Evolutionary conservation across 2,797 vertebrate species (phyloP).

Genomic region (Anolis apletophallus): DNA sequence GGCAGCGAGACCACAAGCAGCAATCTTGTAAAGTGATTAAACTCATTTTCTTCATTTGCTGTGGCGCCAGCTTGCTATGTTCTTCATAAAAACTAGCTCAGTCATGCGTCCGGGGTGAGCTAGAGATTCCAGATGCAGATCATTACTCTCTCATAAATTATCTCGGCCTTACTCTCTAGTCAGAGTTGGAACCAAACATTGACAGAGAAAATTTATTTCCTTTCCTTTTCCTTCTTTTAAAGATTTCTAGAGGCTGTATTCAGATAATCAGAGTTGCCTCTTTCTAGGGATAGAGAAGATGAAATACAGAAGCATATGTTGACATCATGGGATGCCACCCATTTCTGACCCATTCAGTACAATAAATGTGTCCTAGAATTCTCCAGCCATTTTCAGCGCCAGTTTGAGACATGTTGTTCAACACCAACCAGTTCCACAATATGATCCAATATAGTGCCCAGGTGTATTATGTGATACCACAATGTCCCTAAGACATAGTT

Average conservation of each 20-base stretch:
- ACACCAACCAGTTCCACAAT: neutral
- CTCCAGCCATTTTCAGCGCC: neutral
- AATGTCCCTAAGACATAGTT: neutral
- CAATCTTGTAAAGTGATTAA: conserved; percentile 81
- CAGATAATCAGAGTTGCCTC: neutral
- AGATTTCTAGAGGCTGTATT: conserved; percentile 23
- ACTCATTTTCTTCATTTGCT: conserved; percentile 87
- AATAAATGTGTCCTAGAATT: neutral
- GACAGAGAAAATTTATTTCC: conserved; percentile 48
- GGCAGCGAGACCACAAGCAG: conserved; percentile 79
- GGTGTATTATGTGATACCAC: neutral
- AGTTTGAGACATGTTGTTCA: no score
- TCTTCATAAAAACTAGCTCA: conserved; percentile 84
- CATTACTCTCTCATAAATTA: conserved; percentile 80
- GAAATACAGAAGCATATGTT: neutral
- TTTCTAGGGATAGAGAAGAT: neutral
- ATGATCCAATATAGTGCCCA: neutral
- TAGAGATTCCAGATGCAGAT: conserved; percentile 81
- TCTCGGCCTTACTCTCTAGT: conserved; percentile 57
- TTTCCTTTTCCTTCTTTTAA: conserved; percentile 32
- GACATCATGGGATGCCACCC: neutral
- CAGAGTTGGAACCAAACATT: conserved; percentile 55
- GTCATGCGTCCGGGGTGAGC: conserved; percentile 77
- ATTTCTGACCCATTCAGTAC: neutral
- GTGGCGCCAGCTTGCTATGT: conserved; percentile 85